Conservation (phyloP, 1,140 invertebrate genomes). For the Thaumatotibia leucotreta region DNA sequence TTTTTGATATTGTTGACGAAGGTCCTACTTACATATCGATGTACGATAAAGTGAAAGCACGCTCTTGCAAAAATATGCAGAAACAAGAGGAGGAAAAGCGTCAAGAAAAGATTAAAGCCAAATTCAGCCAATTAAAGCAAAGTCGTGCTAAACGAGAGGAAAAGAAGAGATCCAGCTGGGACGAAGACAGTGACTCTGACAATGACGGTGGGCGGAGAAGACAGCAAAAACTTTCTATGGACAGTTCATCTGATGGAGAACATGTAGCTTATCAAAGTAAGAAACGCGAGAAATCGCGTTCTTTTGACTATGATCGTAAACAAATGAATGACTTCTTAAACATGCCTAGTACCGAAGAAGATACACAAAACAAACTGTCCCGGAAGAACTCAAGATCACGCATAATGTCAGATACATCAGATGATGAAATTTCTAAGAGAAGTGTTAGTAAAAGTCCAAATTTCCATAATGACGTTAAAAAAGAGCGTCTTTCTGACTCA, state of each 20-base stretch:
- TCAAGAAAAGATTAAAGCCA: slow-evolving; percentile 91
- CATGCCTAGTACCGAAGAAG: slow-evolving; percentile 53
- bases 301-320: slow-evolving; percentile 57
- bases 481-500: slow-evolving; percentile 70
- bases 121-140: slow-evolving; percentile 92
- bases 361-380: slow-evolving; percentile 67
- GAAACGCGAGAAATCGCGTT: slow-evolving; percentile 65
- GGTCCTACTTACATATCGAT: slow-evolving; percentile 96
- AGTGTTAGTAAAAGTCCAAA: slow-evolving; percentile 64
- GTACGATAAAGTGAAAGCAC: slow-evolving; percentile 98
- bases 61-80: slow-evolving; percentile 94
- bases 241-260: slow-evolving; percentile 79
- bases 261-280: slow-evolving; percentile 53
- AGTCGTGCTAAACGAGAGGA: slow-evolving; percentile 90
- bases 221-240: slow-evolving; percentile 71
- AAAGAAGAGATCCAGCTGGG: slow-evolving; percentile 92
- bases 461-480: slow-evolving; percentile 49
- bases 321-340: slow-evolving; percentile 63
- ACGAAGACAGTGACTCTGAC: slow-evolving; percentile 86
- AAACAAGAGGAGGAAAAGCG: slow-evolving; percentile 93
- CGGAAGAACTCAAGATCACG: slow-evolving; percentile 77
- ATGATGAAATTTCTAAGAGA: slow-evolving; percentile 70
- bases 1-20: slow-evolving; percentile 93
- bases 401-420: slow-evolving; percentile 80
- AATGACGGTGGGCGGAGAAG: slow-evolving; percentile 55